phyloP scores from a whole-genome alignment of 1,140 invertebrate species.

The Octopus bimaculoides region DNA sequence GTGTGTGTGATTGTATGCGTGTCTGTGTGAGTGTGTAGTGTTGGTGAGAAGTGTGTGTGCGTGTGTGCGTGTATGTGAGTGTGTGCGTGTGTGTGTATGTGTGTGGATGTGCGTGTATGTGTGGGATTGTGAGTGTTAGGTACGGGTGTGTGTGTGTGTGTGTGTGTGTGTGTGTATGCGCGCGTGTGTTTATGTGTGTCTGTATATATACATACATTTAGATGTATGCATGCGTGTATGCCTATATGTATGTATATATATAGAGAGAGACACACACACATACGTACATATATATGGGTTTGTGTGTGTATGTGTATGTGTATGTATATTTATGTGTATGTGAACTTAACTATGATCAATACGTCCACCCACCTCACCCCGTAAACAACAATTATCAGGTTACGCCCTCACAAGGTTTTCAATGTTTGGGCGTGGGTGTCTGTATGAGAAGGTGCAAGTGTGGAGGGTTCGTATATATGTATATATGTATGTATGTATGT shows the following conservation, averaged over 20 bases:
- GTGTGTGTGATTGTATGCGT: too few species aligned
- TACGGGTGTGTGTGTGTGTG: background rate
- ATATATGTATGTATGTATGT: too few species aligned
- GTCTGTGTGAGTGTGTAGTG: too few species aligned
- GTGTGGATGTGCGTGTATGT: background rate
- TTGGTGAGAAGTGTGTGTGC: too few species aligned
- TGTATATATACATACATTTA: background rate
- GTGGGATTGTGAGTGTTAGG: background rate
- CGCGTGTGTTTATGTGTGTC: background rate
- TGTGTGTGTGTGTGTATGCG: background rate
- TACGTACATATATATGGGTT: background rate
- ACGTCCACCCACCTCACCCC: too few species aligned
- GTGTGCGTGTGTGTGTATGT: background rate
- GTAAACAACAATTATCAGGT: too few species aligned
- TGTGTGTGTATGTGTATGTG: background rate
- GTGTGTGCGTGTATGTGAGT: too few species aligned
- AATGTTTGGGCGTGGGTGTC: too few species aligned
- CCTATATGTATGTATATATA: background rate
- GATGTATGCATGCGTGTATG: background rate
- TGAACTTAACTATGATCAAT: background rate
- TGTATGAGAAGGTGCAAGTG: too few species aligned
- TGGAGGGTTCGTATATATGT: too few species aligned
- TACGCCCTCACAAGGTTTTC: too few species aligned
- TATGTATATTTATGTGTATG: background rate
- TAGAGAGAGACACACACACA: background rate